Percentiles rank a stretch among this genome's conserved stretches.
Evolutionary conservation across 1,140 invertebrate species (phyloP).

Genomic region (Listronotus bonariensis): DNA sequence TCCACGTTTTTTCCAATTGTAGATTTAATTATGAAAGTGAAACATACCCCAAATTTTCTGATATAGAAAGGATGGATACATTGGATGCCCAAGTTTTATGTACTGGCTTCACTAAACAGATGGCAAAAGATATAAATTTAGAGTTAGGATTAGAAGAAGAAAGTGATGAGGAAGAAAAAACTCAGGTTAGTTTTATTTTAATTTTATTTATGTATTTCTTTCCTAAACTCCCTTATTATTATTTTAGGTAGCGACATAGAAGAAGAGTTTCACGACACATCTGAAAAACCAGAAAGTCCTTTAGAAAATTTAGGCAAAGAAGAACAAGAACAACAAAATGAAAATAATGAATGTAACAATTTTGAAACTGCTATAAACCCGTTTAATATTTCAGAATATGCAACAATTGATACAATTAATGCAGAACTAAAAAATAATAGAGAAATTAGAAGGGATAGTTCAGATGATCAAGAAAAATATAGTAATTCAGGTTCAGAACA

Average conservation of each 20-base stretch:
- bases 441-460: slow-evolving; percentile 10
- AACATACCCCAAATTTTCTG: slow-evolving; percentile 82
- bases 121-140: slow-evolving; percentile 71
- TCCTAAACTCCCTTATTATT: too few relatives aligned
- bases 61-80: slow-evolving; percentile 81
- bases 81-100: slow-evolving; percentile 90
- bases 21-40: slow-evolving; percentile 89
- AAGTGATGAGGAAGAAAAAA: slow-evolving; percentile 50
- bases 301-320: too few relatives aligned
- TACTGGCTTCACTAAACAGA: slow-evolving; percentile 85
- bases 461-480: slow-evolving; percentile 10
- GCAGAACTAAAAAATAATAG: not conserved
- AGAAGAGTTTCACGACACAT: slow-evolving; percentile 2
- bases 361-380: not conserved
- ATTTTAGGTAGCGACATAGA: slow-evolving; percentile 18
- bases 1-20: not conserved
- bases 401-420: not conserved
- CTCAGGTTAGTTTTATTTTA: not conserved
- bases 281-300: not conserved
- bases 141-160: slow-evolving; percentile 59
- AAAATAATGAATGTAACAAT: not conserved
- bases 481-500: slow-evolving; percentile 33
- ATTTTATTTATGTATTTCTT: too few relatives aligned
- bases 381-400: not conserved
- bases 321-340: too few relatives aligned